These are phyloP conservation scores for Cygnus olor DNA, from an alignment of 2,797 vertebrate species.

Conservation along the genomic window DNA sequence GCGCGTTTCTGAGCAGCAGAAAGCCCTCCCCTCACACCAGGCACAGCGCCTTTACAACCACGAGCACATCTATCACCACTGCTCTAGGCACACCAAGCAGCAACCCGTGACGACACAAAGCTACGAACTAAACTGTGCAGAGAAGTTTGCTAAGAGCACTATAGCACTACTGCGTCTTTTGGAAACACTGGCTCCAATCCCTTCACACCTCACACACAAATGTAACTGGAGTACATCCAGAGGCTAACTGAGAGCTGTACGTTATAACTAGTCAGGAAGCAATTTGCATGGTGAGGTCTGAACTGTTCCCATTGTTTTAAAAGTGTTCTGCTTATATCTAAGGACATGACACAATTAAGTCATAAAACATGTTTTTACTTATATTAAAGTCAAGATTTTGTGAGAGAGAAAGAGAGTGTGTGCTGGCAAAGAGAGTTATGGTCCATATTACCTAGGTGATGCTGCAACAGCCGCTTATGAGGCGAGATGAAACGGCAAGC, in stretches of 20 bases:
- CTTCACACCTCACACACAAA: accelerated
- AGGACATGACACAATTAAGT: neutral
- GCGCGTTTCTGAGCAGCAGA: neutral
- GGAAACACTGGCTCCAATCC: neutral
- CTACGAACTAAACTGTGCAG: neutral
- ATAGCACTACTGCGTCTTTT: accelerated
- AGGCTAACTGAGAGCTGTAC: neutral
- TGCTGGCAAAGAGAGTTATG: neutral
- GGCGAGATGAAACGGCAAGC: neutral
- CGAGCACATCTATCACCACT: accelerated
- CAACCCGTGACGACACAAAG: no score
- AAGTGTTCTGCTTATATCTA: neutral
- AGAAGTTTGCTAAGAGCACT: neutral
- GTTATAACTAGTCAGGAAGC: neutral
- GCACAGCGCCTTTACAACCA: neutral
- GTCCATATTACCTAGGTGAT: neutral
- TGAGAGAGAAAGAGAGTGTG: neutral
- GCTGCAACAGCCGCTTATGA: neutral
- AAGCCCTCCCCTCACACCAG: neutral
- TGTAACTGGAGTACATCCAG: neutral
- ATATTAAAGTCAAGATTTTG: neutral
- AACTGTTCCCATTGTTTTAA: neutral
- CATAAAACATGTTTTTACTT: neutral
- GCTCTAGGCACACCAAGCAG: neutral
- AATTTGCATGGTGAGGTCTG: accelerated